Percentiles rank a stretch among this genome's conserved stretches.
Conservation (phyloP, 2,888 invertebrate genomes). For the Melanostoma scalare region DNA sequence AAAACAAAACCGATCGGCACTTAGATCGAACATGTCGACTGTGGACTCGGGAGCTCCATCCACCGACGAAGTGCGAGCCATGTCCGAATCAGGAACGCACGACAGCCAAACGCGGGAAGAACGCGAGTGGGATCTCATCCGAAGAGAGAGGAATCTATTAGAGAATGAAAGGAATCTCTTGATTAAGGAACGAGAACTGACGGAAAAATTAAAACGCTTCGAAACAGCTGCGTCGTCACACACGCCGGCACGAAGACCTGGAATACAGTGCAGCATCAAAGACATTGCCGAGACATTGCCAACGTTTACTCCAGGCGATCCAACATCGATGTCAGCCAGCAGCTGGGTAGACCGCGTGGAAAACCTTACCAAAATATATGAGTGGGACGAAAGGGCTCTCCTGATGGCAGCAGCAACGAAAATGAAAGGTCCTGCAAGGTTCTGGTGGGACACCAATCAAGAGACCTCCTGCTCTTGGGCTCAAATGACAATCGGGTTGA, state of each 20-base stretch:
- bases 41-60: background rate
- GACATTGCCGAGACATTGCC: no score
- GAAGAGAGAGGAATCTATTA: background rate
- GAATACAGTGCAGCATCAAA: no score
- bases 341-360: constrained; percentile 3
- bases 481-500: constrained; percentile 8
- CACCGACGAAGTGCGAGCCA: no score
- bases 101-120: no score
- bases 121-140: no score
- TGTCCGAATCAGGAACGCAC: no score
- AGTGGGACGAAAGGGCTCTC: constrained; percentile 19
- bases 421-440: no score
- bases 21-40: no score
- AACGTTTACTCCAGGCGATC: no score
- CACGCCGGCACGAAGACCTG: no score
- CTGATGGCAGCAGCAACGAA: constrained; percentile 22
- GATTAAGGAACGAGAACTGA: background rate
- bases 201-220: background rate
- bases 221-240: background rate
- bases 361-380: constrained; percentile 15
- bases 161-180: background rate
- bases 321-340: no score
- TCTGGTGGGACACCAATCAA: constrained; percentile 31
- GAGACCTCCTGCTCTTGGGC: constrained; percentile 15
- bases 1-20: no score